Percentiles rank a stretch among this genome's conserved stretches.
phyloP scores from a whole-genome alignment of 2,797 vertebrate genomes.

The Lithobates sylvaticus region DNA sequence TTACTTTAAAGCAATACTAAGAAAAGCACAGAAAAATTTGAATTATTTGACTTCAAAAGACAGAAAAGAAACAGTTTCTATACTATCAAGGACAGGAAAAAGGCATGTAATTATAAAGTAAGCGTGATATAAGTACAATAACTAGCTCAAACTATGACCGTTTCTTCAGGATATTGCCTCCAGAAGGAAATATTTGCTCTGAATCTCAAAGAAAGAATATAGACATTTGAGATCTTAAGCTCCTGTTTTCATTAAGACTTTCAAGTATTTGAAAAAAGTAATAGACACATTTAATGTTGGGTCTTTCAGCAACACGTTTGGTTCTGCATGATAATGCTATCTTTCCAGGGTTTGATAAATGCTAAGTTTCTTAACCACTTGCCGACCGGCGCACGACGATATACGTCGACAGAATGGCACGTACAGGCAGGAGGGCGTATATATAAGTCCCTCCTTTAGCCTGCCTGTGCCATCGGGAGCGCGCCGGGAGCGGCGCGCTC shows the following conservation, averaged over 20 bases:
- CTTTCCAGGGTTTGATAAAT: not conserved
- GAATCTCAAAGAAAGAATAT: constrained; percentile 9
- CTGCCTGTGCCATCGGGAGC: too few species aligned
- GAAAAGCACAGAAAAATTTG: not conserved
- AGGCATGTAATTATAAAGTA: constrained; percentile 13
- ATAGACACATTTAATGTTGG: constrained; percentile 1
- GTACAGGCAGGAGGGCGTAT: too few species aligned
- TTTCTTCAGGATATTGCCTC: not conserved
- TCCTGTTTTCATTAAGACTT: constrained; percentile 31
- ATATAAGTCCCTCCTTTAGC: too few species aligned
- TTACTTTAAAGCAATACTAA: not conserved
- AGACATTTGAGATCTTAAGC: constrained; percentile 7
- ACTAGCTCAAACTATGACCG: constrained; percentile 6
- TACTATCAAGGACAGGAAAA: constrained; percentile 4
- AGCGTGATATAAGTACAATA: constrained; percentile 14
- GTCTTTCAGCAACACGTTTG: constrained; percentile 6
- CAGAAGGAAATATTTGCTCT: constrained; percentile 29
- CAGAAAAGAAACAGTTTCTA: not conserved
- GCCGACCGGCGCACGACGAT: too few species aligned
- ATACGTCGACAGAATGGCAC: too few species aligned
- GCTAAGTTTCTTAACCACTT: not conserved
- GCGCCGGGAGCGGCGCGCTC: too few species aligned
- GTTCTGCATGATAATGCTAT: not conserved
- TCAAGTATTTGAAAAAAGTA: not conserved
- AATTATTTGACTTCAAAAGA: constrained; percentile 19